Conservation (phyloP, 2,888 invertebrate genomes). For the Myopa testacea region DNA sequence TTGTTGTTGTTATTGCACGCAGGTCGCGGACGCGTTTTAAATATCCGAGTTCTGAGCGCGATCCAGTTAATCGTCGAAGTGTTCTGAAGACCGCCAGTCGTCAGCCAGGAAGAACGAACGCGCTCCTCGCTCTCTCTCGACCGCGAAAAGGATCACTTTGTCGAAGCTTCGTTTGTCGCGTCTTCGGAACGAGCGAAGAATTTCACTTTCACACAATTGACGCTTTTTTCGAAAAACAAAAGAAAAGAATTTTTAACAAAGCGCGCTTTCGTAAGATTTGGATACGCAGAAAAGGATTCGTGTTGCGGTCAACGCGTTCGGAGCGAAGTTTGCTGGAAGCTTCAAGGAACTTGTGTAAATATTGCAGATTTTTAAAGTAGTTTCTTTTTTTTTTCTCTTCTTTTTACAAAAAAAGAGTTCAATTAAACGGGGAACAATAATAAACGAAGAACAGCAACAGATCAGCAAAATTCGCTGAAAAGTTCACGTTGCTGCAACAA, state of each 20-base stretch:
- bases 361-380: not conserved
- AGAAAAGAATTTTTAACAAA: conserved; percentile 6
- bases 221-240: conserved; percentile 12
- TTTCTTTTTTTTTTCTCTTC: not conserved
- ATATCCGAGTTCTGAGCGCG: conserved; percentile 61
- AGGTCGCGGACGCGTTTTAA: conserved; percentile 60
- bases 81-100: conserved; percentile 55
- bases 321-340: not conserved
- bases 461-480: not conserved
- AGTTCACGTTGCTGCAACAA: not conserved
- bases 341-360: conserved; percentile 26
- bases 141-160: conserved; percentile 25
- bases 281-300: conserved; percentile 23
- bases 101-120: conserved; percentile 26
- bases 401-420: not conserved
- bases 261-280: not conserved
- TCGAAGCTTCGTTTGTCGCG: conserved; percentile 2
- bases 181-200: conserved; percentile 8
- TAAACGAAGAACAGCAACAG: not conserved
- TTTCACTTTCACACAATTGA: not conserved
- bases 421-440: not conserved
- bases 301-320: conserved; percentile 25
- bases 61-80: conserved; percentile 63
- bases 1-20: conserved; percentile 43
- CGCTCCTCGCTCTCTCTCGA: not conserved